Conservation (phyloP, 2,797 vertebrate genomes). For the Petrocephalus schoutedeni region DNA sequence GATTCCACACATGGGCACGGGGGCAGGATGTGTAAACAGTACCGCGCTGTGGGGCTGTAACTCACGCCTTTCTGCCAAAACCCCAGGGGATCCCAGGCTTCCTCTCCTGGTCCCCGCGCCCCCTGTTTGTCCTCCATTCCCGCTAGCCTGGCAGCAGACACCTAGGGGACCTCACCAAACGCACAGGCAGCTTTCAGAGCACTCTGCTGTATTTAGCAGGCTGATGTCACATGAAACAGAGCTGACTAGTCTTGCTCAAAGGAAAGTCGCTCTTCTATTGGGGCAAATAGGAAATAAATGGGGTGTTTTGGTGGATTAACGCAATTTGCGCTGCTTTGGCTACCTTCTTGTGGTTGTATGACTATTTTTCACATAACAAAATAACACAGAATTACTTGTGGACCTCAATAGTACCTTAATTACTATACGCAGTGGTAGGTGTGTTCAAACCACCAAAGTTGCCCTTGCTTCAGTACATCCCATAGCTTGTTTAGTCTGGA, state of each 20-base stretch:
- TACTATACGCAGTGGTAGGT: background rate
- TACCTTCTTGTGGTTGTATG: background rate
- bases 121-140: constrained; percentile 6
- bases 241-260: background rate
- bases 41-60: constrained; percentile 26
- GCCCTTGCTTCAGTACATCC: constrained; percentile 3
- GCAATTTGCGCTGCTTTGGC: background rate
- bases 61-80: background rate
- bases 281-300: constrained; percentile 5
- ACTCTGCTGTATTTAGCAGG: background rate
- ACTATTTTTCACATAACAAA: background rate
- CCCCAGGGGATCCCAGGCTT: constrained; percentile 12
- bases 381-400: background rate
- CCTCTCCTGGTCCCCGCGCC: background rate
- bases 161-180: background rate
- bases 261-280: background rate
- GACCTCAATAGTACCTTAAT: constrained; percentile 13
- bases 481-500: constrained; percentile 20
- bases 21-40: constrained; percentile 34
- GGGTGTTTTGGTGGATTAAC: background rate
- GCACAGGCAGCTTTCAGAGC: background rate
- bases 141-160: background rate
- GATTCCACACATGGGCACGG: constrained; percentile 7
- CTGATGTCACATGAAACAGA: constrained; percentile 6
- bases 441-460: constrained; percentile 13